phyloP scores from a whole-genome alignment of 2,888 invertebrate species.

The Trichopria drosophilae region DNA sequence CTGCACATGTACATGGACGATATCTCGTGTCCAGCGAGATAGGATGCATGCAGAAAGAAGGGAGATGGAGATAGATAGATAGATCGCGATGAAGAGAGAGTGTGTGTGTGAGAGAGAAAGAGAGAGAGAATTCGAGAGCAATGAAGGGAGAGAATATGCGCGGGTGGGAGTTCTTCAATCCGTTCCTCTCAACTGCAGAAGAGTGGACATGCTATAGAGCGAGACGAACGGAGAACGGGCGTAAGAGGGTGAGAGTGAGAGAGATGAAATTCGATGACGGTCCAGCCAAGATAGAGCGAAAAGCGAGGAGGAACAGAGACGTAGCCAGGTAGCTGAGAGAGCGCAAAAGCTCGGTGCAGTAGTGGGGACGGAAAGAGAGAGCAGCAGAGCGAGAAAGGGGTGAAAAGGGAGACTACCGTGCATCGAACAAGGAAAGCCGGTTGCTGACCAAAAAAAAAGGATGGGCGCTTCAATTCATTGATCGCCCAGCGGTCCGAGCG shows the following conservation, averaged over 20 bases:
- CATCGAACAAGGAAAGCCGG: constrained; percentile 46
- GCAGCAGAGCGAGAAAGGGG: constrained; percentile 34
- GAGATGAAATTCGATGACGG: constrained; percentile 8
- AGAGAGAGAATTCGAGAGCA: constrained; percentile 25
- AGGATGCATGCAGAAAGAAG: constrained; percentile 25
- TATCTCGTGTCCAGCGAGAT: too few relatives aligned
- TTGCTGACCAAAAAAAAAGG: constrained; percentile 57
- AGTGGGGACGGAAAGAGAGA: constrained; percentile 23
- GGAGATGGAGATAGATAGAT: constrained; percentile 18
- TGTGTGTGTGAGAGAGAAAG: constrained; percentile 1
- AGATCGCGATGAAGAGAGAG: constrained; percentile 10
- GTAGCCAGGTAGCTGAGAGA: constrained; percentile 22
- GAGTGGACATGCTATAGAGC: constrained; percentile 25
- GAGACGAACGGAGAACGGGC: constrained; percentile 8
- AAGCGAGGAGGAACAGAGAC: constrained; percentile 24
- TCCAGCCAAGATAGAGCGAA: constrained; percentile 25
- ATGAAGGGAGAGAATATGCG: not conserved
- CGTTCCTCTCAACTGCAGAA: constrained; percentile 37
- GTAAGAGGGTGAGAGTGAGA: constrained; percentile 8
- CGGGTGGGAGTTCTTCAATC: constrained; percentile 34
- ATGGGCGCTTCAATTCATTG: constrained; percentile 59
- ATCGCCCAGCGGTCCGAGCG: constrained; percentile 55
- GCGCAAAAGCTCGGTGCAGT: constrained; percentile 34
- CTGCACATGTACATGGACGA: constrained; percentile 5
- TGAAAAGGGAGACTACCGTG: constrained; percentile 44